These are phyloP conservation scores for Rallus crepitans DNA, from an alignment of 2,797 vertebrate species.

Conservation along the genomic window DNA sequence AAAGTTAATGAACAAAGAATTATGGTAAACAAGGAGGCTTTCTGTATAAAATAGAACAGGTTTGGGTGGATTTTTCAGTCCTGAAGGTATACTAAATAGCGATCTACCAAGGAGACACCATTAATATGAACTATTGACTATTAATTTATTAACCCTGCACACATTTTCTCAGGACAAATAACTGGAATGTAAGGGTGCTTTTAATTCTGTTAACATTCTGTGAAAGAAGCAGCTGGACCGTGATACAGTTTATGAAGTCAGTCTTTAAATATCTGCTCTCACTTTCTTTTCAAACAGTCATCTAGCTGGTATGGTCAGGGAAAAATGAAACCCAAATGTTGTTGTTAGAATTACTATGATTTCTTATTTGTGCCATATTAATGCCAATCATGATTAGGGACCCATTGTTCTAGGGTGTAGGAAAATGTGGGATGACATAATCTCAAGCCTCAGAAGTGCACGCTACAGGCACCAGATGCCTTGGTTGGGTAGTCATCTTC, in stretches of 20 bases:
- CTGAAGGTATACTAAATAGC: neutral
- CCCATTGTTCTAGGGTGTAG: neutral
- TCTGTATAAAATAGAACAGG: neutral
- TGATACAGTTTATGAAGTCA: neutral
- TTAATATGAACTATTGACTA: neutral
- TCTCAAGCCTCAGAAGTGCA: neutral
- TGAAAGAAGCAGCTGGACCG: neutral
- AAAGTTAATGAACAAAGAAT: neutral
- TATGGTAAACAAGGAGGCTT: neutral
- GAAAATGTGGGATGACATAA: neutral
- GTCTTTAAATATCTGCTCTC: neutral
- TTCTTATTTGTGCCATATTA: neutral
- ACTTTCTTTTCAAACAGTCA: neutral
- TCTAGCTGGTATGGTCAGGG: neutral
- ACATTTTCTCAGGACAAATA: neutral
- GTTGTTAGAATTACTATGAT: neutral
- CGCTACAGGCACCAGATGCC: neutral
- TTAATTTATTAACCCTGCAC: neutral
- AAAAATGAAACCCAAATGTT: conserved; percentile 12
- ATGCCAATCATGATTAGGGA: conserved; percentile 5
- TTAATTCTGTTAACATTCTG: neutral
- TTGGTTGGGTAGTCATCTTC: neutral
- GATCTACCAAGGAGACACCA: neutral
- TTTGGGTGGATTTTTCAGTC: neutral
- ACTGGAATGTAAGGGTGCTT: neutral